Evolutionary conservation across 2,113 vertebrate species (phyloP), one percentile per base, ranked within the genome.

Genomic region (Morone chrysops): DNA sequence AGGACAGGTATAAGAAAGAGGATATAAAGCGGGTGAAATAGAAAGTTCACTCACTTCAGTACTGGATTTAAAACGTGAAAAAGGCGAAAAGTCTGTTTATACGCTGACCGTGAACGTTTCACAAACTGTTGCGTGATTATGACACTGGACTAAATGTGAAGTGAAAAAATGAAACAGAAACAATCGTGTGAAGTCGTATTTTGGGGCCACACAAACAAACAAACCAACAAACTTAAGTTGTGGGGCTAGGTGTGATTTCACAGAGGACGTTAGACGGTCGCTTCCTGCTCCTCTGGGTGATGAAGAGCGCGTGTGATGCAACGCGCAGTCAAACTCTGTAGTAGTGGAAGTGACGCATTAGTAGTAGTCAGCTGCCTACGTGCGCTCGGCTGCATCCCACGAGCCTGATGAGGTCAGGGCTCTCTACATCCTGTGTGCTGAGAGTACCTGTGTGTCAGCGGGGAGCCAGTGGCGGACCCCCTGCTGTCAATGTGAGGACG

Each of bases 381-480:
- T 82, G 80, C 80, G 22, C 47, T 18, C 12, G 3, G 20, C 40
- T 17, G 72, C 65, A 62, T 69, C 25, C 50, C 38, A 31, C 31
- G 31, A 31, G n/a, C 36, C 36, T 43, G 36, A 25, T 17, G 60
- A 17, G 18, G 36, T 31, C 60, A 53, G 1, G 47, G n/a, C 36
- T 11, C 17, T 36, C 8, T 13, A 38, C 59, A 6, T 40, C 36
- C 56, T 31, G 31, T 31, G 2, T 31, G 31, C 31, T 31, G 31
- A 31, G 31, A 31, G 3, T 31, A 31, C 31, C 31, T 31, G 31
- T 31, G 31, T 31, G 2, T 31, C 31, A 31, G 31, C 31, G 31
- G 31, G 31, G 25, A 25, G 25, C 25, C 25, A 25, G 25, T 25
- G 25, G 25, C 25, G 25, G 25, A 25, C 31, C 31, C 31, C 31